Evolutionary conservation across 2,113 vertebrate species (phyloP).

Genomic region (Zosterops lateralis): DNA sequence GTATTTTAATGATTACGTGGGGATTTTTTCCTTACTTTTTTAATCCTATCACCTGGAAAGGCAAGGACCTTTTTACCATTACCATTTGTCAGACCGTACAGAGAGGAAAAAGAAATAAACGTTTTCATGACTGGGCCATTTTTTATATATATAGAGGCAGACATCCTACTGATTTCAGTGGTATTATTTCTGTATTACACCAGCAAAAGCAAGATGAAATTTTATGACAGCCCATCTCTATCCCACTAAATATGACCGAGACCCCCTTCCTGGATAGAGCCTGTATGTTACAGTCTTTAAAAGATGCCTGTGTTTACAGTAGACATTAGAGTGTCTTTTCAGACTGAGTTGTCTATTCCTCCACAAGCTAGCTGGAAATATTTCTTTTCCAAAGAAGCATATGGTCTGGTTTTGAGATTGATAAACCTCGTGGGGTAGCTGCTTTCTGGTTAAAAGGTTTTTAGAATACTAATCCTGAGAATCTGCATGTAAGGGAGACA

Average conservation of each 20-base stretch:
- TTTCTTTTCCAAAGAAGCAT: slow-evolving; percentile 23
- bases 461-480: slow-evolving; percentile 41
- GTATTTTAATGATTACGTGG: neutral
- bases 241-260: neutral
- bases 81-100: neutral
- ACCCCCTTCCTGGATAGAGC: neutral
- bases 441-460: slow-evolving; percentile 56
- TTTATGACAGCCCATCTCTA: neutral
- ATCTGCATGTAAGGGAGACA: slow-evolving; percentile 19
- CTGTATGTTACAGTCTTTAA: neutral
- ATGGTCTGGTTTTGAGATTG: slow-evolving; percentile 35
- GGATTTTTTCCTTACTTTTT: neutral
- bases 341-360: neutral
- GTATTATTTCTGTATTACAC: neutral
- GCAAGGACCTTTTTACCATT: neutral
- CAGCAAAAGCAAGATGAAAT: neutral
- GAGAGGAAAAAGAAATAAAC: neutral
- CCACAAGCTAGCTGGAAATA: neutral
- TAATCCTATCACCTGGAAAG: neutral
- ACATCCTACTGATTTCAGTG: neutral
- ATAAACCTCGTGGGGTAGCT: slow-evolving; percentile 43
- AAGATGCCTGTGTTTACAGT: neutral
- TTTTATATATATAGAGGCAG: neutral
- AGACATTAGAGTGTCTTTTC: neutral
- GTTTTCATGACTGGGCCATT: neutral